Evolutionary conservation across 30 jellyfish, hydroid and myxozoan genomes (phyloP).

Genomic region (Aurelia aurita complex sp. Pacific): DNA sequence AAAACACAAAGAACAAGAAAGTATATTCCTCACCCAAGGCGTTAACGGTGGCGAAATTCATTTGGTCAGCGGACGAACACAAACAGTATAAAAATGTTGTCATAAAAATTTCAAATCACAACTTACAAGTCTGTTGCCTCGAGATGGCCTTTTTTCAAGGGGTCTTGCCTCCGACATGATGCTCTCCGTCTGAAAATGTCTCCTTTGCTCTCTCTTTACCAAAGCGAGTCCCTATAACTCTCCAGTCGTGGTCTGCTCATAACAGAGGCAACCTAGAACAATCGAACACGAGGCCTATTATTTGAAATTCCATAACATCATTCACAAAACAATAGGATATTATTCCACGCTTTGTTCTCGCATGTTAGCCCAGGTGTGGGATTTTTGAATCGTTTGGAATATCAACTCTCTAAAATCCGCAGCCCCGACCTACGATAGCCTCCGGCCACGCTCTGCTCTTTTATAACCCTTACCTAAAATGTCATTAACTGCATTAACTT

Average conservation of each 20-base stretch:
- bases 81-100: too few species aligned
- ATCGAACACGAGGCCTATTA: constrained; percentile 70
- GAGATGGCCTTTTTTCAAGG: constrained; percentile 47
- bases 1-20: constrained; percentile 13
- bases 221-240: constrained; percentile 41
- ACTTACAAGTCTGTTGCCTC: constrained; percentile 64
- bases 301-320: constrained; percentile 47
- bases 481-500: too few species aligned
- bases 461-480: too few species aligned
- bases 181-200: background rate
- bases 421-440: constrained; percentile 15
- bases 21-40: too few species aligned
- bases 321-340: constrained; percentile 54
- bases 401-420: too few species aligned
- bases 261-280: constrained; percentile 41
- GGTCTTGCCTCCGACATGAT: constrained; percentile 44
- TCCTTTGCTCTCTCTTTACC: background rate
- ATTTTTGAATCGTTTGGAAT: constrained; percentile 36
- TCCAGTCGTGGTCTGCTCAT: constrained; percentile 35
- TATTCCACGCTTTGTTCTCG: constrained; percentile 51
- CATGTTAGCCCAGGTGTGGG: constrained; percentile 77
- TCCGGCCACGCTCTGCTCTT: constrained; percentile 21
- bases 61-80: constrained; percentile 22
- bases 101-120: too few species aligned
- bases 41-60: background rate